Percentiles rank a stretch among this genome's conserved stretches.
phyloP scores from a whole-genome alignment of 2,888 invertebrate genomes.

The Conomelus anceps region DNA sequence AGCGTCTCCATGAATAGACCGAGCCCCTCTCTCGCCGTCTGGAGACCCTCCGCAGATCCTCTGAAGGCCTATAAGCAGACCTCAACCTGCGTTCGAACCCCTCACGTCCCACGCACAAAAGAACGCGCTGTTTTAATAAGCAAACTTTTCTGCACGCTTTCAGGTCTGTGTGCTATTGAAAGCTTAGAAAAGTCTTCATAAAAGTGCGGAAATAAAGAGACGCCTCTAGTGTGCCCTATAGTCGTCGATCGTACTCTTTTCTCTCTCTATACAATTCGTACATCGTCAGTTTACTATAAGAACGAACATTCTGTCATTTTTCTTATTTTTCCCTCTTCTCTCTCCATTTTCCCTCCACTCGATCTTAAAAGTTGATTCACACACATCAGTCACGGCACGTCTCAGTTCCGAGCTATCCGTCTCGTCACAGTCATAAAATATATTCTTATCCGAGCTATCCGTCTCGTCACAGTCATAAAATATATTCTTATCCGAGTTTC shows the following conservation, averaged over 20 bases:
- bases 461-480: too few species aligned
- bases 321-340: neutral
- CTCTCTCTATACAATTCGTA: neutral
- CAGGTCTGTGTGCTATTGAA: neutral
- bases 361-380: neutral
- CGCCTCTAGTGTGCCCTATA: too few species aligned
- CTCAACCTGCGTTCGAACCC: too few species aligned
- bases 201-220: neutral
- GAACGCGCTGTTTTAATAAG: neutral
- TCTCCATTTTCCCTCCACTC: neutral
- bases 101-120: neutral
- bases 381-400: too few species aligned
- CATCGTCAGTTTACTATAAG: neutral
- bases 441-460: too few species aligned
- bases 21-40: too few species aligned
- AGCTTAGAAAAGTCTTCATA: neutral
- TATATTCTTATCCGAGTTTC: too few species aligned
- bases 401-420: too few species aligned
- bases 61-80: too few species aligned
- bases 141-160: neutral
- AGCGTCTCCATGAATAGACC: neutral
- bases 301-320: neutral
- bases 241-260: neutral
- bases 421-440: too few species aligned
- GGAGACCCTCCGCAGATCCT: neutral